A percentile compares a stretch with the other conserved stretches of the same genome.
Evolutionary conservation across 2,888 invertebrate species (phyloP).

Genomic region (Morpho helenor): DNA sequence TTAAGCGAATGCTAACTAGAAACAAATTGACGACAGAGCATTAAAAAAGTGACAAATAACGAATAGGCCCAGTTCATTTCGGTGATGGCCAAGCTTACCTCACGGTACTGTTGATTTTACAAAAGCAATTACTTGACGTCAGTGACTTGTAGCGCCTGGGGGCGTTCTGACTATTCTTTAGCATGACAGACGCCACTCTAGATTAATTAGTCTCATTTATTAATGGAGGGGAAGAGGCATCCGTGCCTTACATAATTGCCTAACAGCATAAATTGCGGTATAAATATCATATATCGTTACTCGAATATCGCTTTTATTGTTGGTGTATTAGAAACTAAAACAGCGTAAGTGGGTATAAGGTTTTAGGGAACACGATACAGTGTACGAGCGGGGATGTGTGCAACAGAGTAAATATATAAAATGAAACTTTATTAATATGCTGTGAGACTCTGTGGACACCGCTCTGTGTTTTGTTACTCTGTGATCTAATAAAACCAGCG

Average conservation of each 20-base stretch:
- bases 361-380: slow-evolving; percentile 4
- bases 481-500: slow-evolving; percentile 31
- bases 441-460: slow-evolving; percentile 2
- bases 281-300: slow-evolving; percentile 23
- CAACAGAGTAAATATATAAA: slow-evolving; percentile 15
- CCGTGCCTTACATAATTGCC: slow-evolving; percentile 38
- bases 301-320: slow-evolving; percentile 23
- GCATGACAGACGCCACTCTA: slow-evolving; percentile 67
- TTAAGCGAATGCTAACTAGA: slow-evolving; percentile 20
- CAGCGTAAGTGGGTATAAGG: slow-evolving; percentile 7
- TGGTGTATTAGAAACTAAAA: slow-evolving; percentile 2
- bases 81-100: slow-evolving; percentile 28
- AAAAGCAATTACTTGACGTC: slow-evolving; percentile 64
- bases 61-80: slow-evolving; percentile 24
- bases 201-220: slow-evolving; percentile 72
- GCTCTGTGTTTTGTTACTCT: slow-evolving; percentile 22
- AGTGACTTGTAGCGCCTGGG: slow-evolving; percentile 43
- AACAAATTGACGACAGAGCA: slow-evolving; percentile 14
- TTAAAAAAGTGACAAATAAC: slow-evolving; percentile 25
- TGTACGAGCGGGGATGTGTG: slow-evolving; percentile 8
- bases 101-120: slow-evolving; percentile 57
- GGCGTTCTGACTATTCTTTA: slow-evolving; percentile 62
- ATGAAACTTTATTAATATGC: slow-evolving; percentile 13
- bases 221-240: slow-evolving; percentile 49
- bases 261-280: slow-evolving; percentile 25